Evolutionary conservation across 1,140 invertebrate genomes (phyloP).

Genomic region (Spodoptera frugiperda): DNA sequence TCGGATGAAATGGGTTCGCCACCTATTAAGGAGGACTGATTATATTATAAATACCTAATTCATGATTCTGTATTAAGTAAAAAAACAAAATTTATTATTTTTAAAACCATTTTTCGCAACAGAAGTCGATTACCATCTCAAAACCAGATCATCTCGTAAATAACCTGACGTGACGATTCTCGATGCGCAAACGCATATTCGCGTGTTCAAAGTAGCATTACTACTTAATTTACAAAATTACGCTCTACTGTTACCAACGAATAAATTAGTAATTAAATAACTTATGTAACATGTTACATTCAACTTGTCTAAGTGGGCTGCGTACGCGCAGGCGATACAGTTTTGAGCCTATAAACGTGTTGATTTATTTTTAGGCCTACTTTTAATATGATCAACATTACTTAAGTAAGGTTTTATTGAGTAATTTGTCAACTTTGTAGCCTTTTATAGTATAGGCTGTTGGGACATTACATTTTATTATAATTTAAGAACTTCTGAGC

Average conservation of each 20-base stretch:
- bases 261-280: constrained; percentile 19
- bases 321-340: not conserved
- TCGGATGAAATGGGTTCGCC: too few species aligned
- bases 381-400: not conserved
- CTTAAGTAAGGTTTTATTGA: not conserved
- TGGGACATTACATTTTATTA: not conserved
- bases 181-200: not conserved
- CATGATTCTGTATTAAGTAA: too few species aligned
- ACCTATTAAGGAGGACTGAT: too few species aligned
- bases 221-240: constrained; percentile 39
- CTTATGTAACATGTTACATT: constrained; percentile 32
- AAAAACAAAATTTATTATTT: too few species aligned
- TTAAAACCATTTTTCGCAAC: too few species aligned
- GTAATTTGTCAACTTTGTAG: not conserved
- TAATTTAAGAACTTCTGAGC: too few species aligned
- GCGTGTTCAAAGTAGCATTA: constrained; percentile 17
- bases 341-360: constrained; percentile 1
- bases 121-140: too few species aligned
- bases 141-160: not conserved
- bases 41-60: too few species aligned
- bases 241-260: constrained; percentile 19
- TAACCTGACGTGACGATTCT: not conserved
- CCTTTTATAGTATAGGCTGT: not conserved
- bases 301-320: not conserved
- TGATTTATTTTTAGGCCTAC: constrained; percentile 25